These are phyloP conservation scores for Oreochromis grahami DNA, from an alignment of 2,797 vertebrate species.

Conservation along the genomic window DNA sequence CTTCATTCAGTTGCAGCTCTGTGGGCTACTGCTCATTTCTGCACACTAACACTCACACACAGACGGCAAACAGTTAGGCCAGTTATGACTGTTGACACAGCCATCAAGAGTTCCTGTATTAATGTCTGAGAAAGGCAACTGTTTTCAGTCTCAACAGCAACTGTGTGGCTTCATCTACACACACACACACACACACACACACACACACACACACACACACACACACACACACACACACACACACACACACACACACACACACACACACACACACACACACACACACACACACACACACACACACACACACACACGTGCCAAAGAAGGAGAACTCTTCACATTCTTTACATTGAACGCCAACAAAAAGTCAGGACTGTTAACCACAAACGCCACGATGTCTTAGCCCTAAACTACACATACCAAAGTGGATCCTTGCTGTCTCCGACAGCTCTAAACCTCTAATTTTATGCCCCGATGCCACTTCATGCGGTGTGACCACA, in stretches of 20 bases:
- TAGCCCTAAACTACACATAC: background rate
- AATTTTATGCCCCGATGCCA: background rate
- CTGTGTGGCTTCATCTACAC: background rate
- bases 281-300: background rate
- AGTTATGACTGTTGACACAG: conserved; percentile 6
- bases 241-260: background rate
- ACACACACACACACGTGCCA: too few species aligned
- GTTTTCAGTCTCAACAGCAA: conserved; percentile 28
- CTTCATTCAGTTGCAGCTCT: background rate
- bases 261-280: background rate
- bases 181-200: background rate
- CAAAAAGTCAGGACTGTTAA: background rate
- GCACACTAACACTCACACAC: background rate
- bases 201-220: background rate
- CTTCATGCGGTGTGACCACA: conserved; percentile 14
- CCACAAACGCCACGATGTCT: background rate
- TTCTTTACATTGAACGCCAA: background rate
- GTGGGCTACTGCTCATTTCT: background rate
- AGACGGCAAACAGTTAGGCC: conserved; percentile 2
- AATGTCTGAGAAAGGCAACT: conserved; percentile 46
- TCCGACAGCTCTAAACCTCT: conserved; percentile 1
- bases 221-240: background rate
- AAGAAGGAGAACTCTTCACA: too few species aligned
- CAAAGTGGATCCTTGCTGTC: background rate
- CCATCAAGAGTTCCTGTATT: conserved; percentile 9